phyloP scores from a whole-genome alignment of 2,797 vertebrate species.

The Manis javanica region DNA sequence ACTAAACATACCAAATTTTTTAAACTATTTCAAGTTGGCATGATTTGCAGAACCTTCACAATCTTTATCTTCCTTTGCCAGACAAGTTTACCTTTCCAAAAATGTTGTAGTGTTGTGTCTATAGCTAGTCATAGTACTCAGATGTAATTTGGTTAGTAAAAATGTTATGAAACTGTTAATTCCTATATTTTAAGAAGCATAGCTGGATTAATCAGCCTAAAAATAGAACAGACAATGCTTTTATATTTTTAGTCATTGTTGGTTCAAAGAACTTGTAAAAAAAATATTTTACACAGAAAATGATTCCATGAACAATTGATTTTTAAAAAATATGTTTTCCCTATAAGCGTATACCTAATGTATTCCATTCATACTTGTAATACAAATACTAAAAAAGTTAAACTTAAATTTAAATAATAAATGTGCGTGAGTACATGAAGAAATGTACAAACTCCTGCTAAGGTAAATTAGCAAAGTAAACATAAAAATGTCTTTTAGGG shows the following conservation, averaged over 20 bases:
- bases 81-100: constrained; percentile 35
- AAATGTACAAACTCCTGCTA: constrained; percentile 8
- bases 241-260: constrained; percentile 13
- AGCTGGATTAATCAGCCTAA: neutral
- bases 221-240: neutral
- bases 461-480: constrained; percentile 6
- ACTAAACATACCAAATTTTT: neutral
- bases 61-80: neutral
- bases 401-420: constrained; percentile 43
- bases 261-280: neutral
- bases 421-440: neutral
- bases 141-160: neutral
- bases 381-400: constrained; percentile 44
- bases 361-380: constrained; percentile 42
- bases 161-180: constrained; percentile 3
- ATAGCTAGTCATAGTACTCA: neutral
- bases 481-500: neutral
- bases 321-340: constrained; percentile 54
- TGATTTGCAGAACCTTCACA: neutral
- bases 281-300: constrained; percentile 34
- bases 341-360: neutral
- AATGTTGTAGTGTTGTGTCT: neutral
- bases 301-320: constrained; percentile 9
- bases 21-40: neutral
- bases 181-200: neutral